These are phyloP conservation scores for Argentina silus DNA, from an alignment of 2,797 vertebrate genomes.

Conservation along the genomic window DNA sequence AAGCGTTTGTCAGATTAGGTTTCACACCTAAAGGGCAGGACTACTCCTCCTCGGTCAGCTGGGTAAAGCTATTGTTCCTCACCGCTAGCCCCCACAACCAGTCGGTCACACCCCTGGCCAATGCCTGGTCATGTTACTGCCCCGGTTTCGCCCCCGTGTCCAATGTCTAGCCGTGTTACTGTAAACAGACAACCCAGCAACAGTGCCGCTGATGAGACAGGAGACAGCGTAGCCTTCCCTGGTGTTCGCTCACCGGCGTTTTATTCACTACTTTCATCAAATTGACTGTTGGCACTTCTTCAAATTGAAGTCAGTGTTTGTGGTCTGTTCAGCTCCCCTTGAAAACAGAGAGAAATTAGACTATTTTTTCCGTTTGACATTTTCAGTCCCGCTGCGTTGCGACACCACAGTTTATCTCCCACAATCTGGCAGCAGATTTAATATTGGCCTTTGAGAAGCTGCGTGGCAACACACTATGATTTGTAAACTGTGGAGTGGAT, in stretches of 20 bases:
- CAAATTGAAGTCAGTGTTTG: neutral
- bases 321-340: neutral
- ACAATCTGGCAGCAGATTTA: neutral
- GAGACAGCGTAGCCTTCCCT: too few relatives aligned
- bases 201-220: neutral
- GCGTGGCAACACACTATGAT: conserved; percentile 2
- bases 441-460: neutral
- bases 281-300: neutral
- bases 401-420: neutral
- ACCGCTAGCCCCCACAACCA: neutral
- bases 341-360: neutral
- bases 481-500: conserved; percentile 7
- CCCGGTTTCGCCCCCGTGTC: too few relatives aligned
- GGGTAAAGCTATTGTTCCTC: neutral
- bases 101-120: neutral
- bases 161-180: neutral
- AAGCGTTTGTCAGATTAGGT: neutral
- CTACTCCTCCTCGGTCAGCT: neutral
- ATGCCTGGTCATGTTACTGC: neutral
- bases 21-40: neutral
- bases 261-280: neutral
- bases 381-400: neutral
- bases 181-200: neutral
- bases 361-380: neutral
- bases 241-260: too few relatives aligned